A percentile compares a stretch with the other conserved stretches of the same genome.
These are phyloP conservation scores for Brachyistius frenatus DNA, from an alignment of 2,113 vertebrate species.

Conservation along the genomic window DNA sequence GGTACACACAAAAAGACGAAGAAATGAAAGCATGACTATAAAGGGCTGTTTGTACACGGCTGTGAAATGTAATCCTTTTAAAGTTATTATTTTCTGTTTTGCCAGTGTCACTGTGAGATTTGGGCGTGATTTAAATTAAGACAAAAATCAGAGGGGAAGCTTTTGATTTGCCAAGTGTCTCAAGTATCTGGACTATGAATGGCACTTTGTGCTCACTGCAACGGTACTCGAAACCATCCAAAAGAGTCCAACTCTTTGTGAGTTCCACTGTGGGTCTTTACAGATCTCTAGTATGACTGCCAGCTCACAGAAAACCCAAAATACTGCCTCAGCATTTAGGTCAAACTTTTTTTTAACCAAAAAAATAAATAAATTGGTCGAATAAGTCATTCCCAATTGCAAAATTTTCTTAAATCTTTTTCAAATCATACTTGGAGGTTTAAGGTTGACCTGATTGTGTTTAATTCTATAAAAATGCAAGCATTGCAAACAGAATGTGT, in stretches of 20 bases:
- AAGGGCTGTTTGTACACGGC: not conserved
- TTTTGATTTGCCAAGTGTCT: conserved; percentile 63
- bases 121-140: not conserved
- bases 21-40: not conserved
- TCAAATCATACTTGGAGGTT: not conserved
- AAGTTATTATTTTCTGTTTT: conserved; percentile 6
- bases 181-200: conserved; percentile 71
- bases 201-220: conserved; percentile 69
- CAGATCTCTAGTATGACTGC: conserved; percentile 32
- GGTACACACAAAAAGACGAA: conserved; percentile 12
- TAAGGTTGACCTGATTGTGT: not conserved
- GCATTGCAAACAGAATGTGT: not conserved
- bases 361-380: not conserved
- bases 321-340: conserved; percentile 7
- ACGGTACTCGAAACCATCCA: conserved; percentile 33
- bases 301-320: conserved; percentile 25
- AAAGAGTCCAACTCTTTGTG: conserved; percentile 48
- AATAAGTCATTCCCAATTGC: not conserved
- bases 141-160: conserved; percentile 24
- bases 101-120: not conserved
- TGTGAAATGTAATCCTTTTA: conserved; percentile 12
- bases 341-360: conserved; percentile 6
- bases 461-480: not conserved
- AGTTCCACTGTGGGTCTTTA: conserved; percentile 34
- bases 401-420: not conserved